A percentile compares a stretch with the other conserved stretches of the same genome.
Conservation (phyloP, 1,140 invertebrate species). For the Drosophila fuyamai region DNA sequence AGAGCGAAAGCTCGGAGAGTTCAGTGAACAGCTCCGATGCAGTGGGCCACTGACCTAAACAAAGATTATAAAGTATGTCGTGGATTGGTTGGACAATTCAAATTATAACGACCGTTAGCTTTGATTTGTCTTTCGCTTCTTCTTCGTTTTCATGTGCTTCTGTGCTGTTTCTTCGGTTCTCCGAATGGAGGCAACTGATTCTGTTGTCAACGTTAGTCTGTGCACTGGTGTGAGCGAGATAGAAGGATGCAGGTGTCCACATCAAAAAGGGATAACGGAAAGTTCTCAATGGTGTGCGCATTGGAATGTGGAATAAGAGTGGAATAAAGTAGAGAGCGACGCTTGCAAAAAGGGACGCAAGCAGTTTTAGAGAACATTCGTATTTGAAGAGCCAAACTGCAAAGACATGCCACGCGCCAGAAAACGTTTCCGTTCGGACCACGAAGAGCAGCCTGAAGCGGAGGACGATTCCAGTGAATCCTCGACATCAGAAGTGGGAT, state of each 20-base stretch:
- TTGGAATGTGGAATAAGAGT: not conserved
- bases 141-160: not conserved
- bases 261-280: not conserved
- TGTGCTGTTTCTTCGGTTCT: not conserved
- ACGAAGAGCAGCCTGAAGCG: not conserved
- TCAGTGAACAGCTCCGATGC: too few species aligned
- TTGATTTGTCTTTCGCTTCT: not conserved
- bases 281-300: not conserved
- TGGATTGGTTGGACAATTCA: not conserved
- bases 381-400: not conserved
- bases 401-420: not conserved
- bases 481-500: not conserved
- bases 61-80: too few species aligned
- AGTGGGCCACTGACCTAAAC: too few species aligned
- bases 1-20: too few species aligned
- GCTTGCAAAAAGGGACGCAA: not conserved
- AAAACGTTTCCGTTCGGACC: not conserved
- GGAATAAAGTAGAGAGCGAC: not conserved
- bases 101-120: not conserved
- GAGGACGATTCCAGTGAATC: conserved; percentile 1
- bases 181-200: not conserved
- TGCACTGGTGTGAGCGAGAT: not conserved
- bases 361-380: not conserved
- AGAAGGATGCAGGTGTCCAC: not conserved
- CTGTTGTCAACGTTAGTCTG: not conserved